Evolutionary conservation across 2,113 vertebrate species (phyloP).

Genomic region (Scopus umbretta): DNA sequence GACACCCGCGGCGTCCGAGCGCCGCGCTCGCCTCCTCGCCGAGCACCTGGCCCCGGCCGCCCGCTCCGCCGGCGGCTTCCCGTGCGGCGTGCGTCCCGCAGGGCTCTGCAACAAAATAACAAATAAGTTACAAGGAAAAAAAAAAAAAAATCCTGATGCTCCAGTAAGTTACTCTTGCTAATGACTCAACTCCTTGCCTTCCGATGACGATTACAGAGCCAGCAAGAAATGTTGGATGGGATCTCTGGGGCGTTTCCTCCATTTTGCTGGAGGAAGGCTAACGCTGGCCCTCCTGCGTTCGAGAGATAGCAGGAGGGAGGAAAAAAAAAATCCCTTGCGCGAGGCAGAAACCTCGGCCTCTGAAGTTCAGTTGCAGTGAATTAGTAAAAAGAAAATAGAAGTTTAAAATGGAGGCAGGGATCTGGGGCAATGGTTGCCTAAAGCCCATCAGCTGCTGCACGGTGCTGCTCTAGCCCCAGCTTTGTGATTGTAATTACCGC

Average conservation of each 20-base stretch:
- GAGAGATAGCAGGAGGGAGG: background rate
- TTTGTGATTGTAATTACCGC: background rate
- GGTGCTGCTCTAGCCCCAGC: background rate
- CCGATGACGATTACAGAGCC: background rate
- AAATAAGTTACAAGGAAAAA: too few relatives aligned
- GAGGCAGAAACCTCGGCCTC: background rate
- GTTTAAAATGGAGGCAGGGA: background rate
- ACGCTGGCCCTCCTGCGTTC: fast-evolving
- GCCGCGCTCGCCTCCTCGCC: fast-evolving
- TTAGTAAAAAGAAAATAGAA: background rate
- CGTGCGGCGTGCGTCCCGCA: fast-evolving
- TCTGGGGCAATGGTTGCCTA: background rate
- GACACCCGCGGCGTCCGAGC: fast-evolving
- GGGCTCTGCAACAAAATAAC: too few relatives aligned
- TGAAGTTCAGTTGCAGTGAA: background rate
- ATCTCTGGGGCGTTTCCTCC: background rate
- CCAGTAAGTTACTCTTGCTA: background rate
- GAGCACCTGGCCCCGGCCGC: background rate
- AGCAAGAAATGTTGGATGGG: background rate
- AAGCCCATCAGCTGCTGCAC: fast-evolving
- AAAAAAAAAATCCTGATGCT: background rate
- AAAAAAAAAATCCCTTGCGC: fast-evolving
- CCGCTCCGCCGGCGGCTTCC: background rate
- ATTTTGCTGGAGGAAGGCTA: fast-evolving
- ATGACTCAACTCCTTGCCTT: background rate